Conservation (phyloP, 2,888 invertebrate genomes). For the Neocrepidodera transversa region DNA sequence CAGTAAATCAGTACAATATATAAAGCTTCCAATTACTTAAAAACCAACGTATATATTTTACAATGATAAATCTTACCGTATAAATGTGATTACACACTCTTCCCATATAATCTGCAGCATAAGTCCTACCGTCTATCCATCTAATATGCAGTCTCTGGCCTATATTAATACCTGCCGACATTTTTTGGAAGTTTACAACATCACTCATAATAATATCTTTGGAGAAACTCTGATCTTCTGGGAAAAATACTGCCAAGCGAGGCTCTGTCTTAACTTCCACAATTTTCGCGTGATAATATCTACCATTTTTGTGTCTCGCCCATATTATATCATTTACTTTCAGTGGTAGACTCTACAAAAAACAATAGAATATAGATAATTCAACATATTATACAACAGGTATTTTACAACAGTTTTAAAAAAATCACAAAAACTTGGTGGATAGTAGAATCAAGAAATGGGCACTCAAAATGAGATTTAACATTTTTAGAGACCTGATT, state of each 20-base stretch:
- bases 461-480: no score
- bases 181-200: constrained; percentile 57
- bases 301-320: constrained; percentile 68
- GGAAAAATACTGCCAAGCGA: constrained; percentile 69
- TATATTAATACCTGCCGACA: constrained; percentile 56
- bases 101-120: constrained; percentile 62
- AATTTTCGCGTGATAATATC: constrained; percentile 67
- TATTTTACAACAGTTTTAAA: no score
- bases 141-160: constrained; percentile 63
- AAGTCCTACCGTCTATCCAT: constrained; percentile 64
- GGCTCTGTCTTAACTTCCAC: constrained; percentile 60
- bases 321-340: constrained; percentile 61
- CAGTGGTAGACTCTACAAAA: constrained; percentile 25
- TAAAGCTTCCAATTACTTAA: no score
- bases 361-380: constrained; percentile 1
- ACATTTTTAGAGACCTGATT: no score
- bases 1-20: no score
- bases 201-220: constrained; percentile 66
- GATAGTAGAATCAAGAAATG: no score
- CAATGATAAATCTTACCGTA: constrained; percentile 55
- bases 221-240: constrained; percentile 67
- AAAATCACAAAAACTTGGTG: no score
- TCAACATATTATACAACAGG: not conserved
- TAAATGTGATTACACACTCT: constrained; percentile 57
- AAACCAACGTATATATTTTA: no score